These are phyloP conservation scores for Glaucomys volans DNA, from an alignment of 2,113 vertebrate species.

Conservation along the genomic window DNA sequence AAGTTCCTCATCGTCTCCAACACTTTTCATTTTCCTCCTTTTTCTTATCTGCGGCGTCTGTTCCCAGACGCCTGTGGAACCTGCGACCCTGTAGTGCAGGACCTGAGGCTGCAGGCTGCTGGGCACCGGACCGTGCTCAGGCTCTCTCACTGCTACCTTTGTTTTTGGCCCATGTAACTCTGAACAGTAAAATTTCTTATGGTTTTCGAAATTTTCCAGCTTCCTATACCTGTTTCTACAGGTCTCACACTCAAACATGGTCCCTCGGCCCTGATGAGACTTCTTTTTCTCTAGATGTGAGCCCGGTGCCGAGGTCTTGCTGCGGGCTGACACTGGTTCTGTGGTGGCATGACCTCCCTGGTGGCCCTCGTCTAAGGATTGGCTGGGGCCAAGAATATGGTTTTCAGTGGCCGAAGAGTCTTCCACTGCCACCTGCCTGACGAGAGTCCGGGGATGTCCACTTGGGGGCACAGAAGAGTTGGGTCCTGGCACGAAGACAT, in stretches of 20 bases:
- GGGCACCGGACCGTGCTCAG: constrained; percentile 89
- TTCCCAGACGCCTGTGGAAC: constrained; percentile 89
- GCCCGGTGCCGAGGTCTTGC: constrained; percentile 90
- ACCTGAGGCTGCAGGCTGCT: constrained; percentile 88
- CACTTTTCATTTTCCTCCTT: constrained; percentile 98
- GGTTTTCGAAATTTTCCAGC: constrained; percentile 98
- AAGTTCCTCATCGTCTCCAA: constrained; percentile 97
- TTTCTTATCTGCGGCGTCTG: constrained; percentile 95
- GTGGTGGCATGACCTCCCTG: constrained; percentile 86
- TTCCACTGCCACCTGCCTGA: constrained; percentile 96
- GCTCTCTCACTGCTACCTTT: constrained; percentile 91
- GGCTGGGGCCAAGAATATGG: constrained; percentile 88
- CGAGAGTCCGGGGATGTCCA: constrained; percentile 93
- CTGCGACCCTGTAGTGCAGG: constrained; percentile 89
- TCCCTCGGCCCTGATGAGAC: constrained; percentile 94
- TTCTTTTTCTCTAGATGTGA: constrained; percentile 93
- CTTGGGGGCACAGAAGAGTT: constrained; percentile 90
- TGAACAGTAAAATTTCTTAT: constrained; percentile 99
- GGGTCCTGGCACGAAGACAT: constrained; percentile 95
- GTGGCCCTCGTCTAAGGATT: constrained; percentile 93
- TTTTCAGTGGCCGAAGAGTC: constrained; percentile 92
- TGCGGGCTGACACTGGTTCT: constrained; percentile 89
- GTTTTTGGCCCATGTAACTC: constrained; percentile 98
- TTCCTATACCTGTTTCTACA: constrained; percentile 97
- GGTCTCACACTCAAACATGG: constrained; percentile 99